Evolutionary conservation across 2,888 invertebrate species (phyloP).

Genomic region (Heliconius charithonia): DNA sequence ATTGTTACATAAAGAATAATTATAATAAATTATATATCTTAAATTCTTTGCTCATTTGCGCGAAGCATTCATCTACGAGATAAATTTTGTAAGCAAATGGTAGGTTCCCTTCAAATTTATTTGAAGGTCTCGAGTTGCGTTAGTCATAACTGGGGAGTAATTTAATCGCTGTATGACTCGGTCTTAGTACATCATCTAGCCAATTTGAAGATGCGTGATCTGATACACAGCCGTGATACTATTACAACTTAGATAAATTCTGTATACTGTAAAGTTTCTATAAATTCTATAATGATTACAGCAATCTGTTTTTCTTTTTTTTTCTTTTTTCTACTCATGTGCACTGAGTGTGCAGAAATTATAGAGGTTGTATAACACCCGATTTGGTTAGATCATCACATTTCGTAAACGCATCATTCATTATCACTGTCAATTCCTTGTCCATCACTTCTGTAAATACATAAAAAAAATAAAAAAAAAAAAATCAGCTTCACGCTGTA

Average conservation of each 20-base stretch:
- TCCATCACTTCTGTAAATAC: slow-evolving; percentile 60
- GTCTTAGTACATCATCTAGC: slow-evolving; percentile 10
- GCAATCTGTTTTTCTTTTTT: neutral
- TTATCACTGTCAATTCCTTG: slow-evolving; percentile 61
- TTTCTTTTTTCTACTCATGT: slow-evolving; percentile 53
- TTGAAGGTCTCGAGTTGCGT: slow-evolving; percentile 53
- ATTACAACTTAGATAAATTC: neutral
- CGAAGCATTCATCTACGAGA: slow-evolving; percentile 54
- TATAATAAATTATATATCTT: slow-evolving; percentile 56
- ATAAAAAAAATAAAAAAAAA: no score
- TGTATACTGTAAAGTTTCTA: no score
- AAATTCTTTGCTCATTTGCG: slow-evolving; percentile 61
- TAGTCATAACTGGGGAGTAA: slow-evolving; percentile 48
- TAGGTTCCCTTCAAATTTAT: slow-evolving; percentile 56
- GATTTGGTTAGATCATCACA: slow-evolving; percentile 61
- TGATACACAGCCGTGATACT: neutral
- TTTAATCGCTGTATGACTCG: slow-evolving; percentile 26
- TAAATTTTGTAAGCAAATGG: slow-evolving; percentile 61
- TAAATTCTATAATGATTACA: no score
- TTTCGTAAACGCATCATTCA: slow-evolving; percentile 57
- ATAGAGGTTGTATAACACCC: slow-evolving; percentile 66
- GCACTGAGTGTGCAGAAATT: slow-evolving; percentile 54
- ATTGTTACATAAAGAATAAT: slow-evolving; percentile 60
- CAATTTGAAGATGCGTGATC: slow-evolving; percentile 15
- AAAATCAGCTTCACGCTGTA: no score